phyloP scores from a whole-genome alignment of 2,797 vertebrate species.

The Anguilla megastoma region DNA sequence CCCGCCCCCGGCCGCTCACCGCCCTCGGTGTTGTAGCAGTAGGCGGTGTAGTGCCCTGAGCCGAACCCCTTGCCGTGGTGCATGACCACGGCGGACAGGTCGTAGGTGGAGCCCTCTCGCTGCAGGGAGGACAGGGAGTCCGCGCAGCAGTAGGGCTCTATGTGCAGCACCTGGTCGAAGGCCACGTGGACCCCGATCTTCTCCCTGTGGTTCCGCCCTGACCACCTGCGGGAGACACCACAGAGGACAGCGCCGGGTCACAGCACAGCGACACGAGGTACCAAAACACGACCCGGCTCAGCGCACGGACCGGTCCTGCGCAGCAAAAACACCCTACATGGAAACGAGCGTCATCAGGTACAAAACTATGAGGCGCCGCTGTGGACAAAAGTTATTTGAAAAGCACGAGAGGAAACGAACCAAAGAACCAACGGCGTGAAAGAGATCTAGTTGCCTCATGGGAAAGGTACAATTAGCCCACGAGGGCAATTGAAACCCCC shows the following conservation, averaged over 20 bases:
- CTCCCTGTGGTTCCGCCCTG: slow-evolving; percentile 98
- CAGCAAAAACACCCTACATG: not conserved
- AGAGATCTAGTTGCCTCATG: too few relatives aligned
- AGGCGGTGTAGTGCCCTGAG: slow-evolving; percentile 99
- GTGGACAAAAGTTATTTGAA: too few relatives aligned
- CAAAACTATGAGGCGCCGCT: too few relatives aligned
- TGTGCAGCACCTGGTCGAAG: slow-evolving; percentile 98
- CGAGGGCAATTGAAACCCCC: too few relatives aligned
- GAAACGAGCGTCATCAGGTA: not conserved
- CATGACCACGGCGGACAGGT: slow-evolving; percentile 99
- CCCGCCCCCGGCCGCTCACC: slow-evolving; percentile 72
- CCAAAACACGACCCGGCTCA: not conserved
- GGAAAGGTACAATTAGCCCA: too few relatives aligned
- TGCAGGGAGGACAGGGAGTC: slow-evolving; percentile 84
- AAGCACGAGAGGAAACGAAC: too few relatives aligned
- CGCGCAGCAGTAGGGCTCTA: slow-evolving; percentile 97
- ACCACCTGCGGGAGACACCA: slow-evolving; percentile 82
- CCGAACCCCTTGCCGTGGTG: slow-evolving; percentile 99
- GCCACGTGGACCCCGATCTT: slow-evolving; percentile 98
- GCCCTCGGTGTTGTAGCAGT: slow-evolving; percentile 99
- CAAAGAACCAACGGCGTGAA: too few relatives aligned
- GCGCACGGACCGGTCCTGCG: too few relatives aligned
- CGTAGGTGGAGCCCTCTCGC: slow-evolving; percentile 90
- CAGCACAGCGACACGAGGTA: not conserved
- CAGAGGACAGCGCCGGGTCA: not conserved